Conservation (phyloP, 2,797 vertebrate genomes). For the Momotus momota region DNA sequence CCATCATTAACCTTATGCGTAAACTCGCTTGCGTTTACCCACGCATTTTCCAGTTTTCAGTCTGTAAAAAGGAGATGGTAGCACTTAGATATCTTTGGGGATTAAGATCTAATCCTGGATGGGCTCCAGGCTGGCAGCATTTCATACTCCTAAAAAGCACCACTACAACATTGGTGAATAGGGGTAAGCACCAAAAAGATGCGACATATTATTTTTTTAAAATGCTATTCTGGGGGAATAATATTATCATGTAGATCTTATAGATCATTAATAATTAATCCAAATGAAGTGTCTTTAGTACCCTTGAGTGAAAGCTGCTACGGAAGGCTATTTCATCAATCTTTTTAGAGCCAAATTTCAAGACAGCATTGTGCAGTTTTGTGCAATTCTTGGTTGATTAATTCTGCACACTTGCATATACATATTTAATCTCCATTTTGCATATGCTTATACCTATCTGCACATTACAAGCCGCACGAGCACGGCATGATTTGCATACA, state of each 20-base stretch:
- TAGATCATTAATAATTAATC: not conserved
- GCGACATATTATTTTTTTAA: not conserved
- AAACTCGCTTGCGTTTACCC: not conserved
- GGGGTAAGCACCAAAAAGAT: not conserved
- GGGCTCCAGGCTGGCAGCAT: not conserved
- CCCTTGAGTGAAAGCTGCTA: not conserved
- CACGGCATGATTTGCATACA: constrained; percentile 16
- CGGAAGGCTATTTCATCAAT: not conserved
- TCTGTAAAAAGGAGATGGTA: not conserved
- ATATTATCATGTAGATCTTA: not conserved
- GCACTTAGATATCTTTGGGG: not conserved
- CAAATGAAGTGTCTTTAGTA: not conserved
- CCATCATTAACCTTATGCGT: not conserved
- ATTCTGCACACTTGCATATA: constrained; percentile 22
- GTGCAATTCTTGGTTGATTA: constrained; percentile 10
- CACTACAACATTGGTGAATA: not conserved
- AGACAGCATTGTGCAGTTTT: not conserved
- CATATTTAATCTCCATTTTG: constrained; percentile 53
- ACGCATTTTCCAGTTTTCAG: not conserved
- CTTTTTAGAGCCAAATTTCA: constrained; percentile 21
- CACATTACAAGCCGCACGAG: constrained; percentile 32
- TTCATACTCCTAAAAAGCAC: not conserved
- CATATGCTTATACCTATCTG: constrained; percentile 53
- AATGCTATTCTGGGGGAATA: not conserved
- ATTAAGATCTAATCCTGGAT: constrained; percentile 4